Evolutionary conservation across 2,113 vertebrate genomes (phyloP), one percentile per base, ranked within the genome.

Genomic region (Gallinago media): DNA sequence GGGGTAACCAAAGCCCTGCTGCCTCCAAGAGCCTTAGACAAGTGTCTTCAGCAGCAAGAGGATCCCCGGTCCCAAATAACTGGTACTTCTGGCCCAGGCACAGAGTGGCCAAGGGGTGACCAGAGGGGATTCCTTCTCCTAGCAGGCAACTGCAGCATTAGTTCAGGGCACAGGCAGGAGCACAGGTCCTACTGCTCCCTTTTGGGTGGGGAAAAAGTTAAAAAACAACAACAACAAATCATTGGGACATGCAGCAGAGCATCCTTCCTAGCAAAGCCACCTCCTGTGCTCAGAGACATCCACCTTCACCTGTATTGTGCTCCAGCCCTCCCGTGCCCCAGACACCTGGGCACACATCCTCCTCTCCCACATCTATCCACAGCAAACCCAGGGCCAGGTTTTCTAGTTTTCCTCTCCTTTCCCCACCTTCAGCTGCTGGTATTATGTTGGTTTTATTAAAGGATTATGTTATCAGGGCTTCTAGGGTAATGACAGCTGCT

Each of bases 381-480:
- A 29, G 11, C 68, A 29, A 44, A 8, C 3, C 13, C 77, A 77
- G 15, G 19, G n/a, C 40, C 62, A 76, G 32, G 4, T 32, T 75
- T 62, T 27, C 44, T 2, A 11, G 21, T 12, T n/a, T 15, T 38
- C 27, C 31, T 15, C 36, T 58, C 73, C 8, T 38, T 25, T 25
- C 34, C 34, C 55, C 70, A 25, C 75, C 56, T 70, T 71, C 91
- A 47, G 75, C 58, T 68, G 74, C 90, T 59, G 40, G 27, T 44
- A 21, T 88, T 65, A 85, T 59, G 56, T 15, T 44, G 72, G 84
- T 22, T 42, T 95, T 96, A 92, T 58, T 78, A 88, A 83, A 88
- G 71, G 97, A 96, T 96, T 97, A 88, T 73, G 78, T 94, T 97
- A 96, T 97, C 94, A 96, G 87, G 46, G 58, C 79, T 93, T 34